Evolutionary conservation across 2,888 invertebrate genomes (phyloP), one percentile per base, ranked within the genome.

Genomic region (Trachelus iudaicus): DNA sequence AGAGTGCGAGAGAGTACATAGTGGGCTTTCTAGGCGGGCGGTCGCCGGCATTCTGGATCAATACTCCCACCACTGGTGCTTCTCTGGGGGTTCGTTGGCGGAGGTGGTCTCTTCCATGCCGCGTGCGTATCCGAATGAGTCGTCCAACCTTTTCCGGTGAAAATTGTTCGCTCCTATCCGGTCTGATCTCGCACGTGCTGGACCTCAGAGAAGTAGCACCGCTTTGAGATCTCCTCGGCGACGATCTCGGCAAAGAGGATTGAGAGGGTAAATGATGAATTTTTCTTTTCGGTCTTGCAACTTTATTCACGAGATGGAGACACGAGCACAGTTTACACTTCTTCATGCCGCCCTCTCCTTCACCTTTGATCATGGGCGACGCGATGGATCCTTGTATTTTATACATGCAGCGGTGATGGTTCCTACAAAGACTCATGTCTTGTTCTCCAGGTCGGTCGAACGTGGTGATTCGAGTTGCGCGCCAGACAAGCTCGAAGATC

Each of bases 31-130:
- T 84, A 86, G 87, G 82, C 83, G 83, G 83, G 86, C 85, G 86
- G 86, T 87, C 86, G 89, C 87, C 87, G 89, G 86, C 88, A 89
- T 89, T 89, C 86, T 89, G 90, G 90, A 91, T 91, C 90, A 91
- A 90, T 91, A 91, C 90, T 90, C 90, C 89, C 89, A 88, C 89
- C 85, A 80, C 80, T 73, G 71, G 31, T 71, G 81, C 84, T 84
- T 79, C 85, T 85, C 85, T 85, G 80, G 83, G 83, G 83, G 80
- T 82, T 81, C 76, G 79, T 82, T 79, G 82, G 56, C 56, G 56
- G 23, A 56, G 56, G 56, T 56, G 83, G 79, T 80, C 76, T 79
- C 76, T 75, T 78, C 78, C 71, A 34, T 71, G 15, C 71, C 71
- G 71, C 78, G 78, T 78, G 76, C 75, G 76, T 78, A 75, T 76